Base-by-base conservation (phyloP, 2,888 invertebrate genomes). In the Megalurothrips usitatus region DNA sequence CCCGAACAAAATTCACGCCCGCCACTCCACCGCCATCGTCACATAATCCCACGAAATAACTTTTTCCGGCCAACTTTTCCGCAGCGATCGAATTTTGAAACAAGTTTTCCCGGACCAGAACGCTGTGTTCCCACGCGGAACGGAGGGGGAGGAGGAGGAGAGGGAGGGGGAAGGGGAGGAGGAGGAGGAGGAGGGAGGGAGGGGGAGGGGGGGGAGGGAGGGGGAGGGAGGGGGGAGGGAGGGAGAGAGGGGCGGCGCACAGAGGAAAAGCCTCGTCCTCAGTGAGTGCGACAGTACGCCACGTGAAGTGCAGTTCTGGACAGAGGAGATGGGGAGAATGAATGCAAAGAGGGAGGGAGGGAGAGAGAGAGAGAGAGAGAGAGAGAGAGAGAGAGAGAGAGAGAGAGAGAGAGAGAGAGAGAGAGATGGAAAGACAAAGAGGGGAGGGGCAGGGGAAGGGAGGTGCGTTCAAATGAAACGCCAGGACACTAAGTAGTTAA, bases 361-460 rank as follows among this genome's bases (percentile, higher is more conserved):
- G 48, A 12, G 52, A 52, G 80, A 80, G n/a, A 43, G n/a, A 78
- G 14, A 43, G 34, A 43, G 34, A 43, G 34, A 43, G 34, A 43
- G 34, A 43, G 34, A 43, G 34, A 43, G 34, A 43, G 34, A 43
- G 34, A 43, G 49, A 23, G 49, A 79, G 49, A 43, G 17, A 9
- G 79, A 34, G n/a, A 28, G 47, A 58, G 28, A 52, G 80, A 23
- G 80, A 49, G 63, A 58, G 23, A 26, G 49, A 58, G 80, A 80
- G 49, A 23, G 58, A 58, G 80, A 80, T 9, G 34, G 79, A 80
- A 52, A 80, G 80, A 49, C 8, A 80, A 52, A 49, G 26, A 52
- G 80, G 26, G 80, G 28, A 8, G 28, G 80, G 80, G 49, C 63
- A 8, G 17, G 26, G 8, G 23, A 52, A 17, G 80, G 19, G 52